These are phyloP conservation scores for Allygus modestus DNA, from an alignment of 2,888 invertebrate species.

Conservation along the genomic window DNA sequence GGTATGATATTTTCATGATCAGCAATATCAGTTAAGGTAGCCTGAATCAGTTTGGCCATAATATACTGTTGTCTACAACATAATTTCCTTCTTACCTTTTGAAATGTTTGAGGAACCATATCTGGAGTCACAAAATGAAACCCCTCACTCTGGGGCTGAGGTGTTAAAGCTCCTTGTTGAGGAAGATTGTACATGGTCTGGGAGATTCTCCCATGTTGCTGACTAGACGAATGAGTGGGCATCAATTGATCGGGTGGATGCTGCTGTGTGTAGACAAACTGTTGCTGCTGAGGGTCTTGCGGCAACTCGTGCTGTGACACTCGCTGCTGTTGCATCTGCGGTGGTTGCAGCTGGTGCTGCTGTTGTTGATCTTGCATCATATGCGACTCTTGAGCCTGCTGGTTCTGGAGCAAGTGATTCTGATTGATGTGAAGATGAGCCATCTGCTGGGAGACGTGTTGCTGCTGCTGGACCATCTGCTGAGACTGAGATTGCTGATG, in stretches of 20 bases:
- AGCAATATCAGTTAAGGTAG: too few species aligned
- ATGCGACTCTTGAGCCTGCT: neutral
- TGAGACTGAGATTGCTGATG: slow-evolving; percentile 55
- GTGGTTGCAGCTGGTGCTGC: slow-evolving; percentile 20
- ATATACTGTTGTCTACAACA: too few species aligned
- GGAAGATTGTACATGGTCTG: slow-evolving; percentile 63
- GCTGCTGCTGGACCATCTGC: slow-evolving; percentile 66
- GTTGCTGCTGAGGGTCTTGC: slow-evolving; percentile 75
- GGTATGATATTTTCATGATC: too few species aligned
- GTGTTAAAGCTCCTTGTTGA: slow-evolving; percentile 55
- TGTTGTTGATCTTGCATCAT: slow-evolving; percentile 12
- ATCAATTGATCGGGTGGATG: slow-evolving; percentile 70
- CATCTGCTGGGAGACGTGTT: slow-evolving; percentile 59
- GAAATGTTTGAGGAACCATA: neutral
- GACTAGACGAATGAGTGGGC: slow-evolving; percentile 60
- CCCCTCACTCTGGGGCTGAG: slow-evolving; percentile 59
- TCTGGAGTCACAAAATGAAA: slow-evolving; percentile 31
- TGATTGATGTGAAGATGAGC: neutral
- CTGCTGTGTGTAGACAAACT: slow-evolving; percentile 75
- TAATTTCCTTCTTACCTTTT: slow-evolving; percentile 36
- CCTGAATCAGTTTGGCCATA: too few species aligned
- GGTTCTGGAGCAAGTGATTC: neutral
- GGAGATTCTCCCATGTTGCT: slow-evolving; percentile 55
- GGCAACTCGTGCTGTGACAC: slow-evolving; percentile 69
- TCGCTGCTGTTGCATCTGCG: slow-evolving; percentile 71